Base-by-base conservation (phyloP, 37 sponge, comb jelly and placozoan genomes). In the Halisarca cf. caerulea region DNA sequence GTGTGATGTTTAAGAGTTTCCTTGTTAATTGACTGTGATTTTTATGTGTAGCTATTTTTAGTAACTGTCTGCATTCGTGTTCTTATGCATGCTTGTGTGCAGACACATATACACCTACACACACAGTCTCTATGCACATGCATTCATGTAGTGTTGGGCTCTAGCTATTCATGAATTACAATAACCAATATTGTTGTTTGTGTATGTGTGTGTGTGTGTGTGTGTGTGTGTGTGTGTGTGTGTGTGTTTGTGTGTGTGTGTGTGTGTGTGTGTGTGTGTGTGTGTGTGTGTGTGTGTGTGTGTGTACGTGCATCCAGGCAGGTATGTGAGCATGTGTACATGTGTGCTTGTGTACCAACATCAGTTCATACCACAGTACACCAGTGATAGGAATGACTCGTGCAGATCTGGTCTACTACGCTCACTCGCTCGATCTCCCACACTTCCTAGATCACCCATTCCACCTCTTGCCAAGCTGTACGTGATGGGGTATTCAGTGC, bases 251-350 rank as follows among this genome's bases (percentile, higher is more conserved):
- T 61, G 64, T 61, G 64, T 5, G 24, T 15, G 64, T 15, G 15
- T 61, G 64, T 61, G 64, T 61, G 64, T 61, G 64, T 61, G 64
- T 7, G 17, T 4, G 33, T 68, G 34, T 30, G 34, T 68, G 69
- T 68, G 69, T 68, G 69, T 30, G 34, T 68, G 69, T 68, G 69
- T 68, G 69, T 68, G 69, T 30, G 69, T 68, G 69, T 68, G 69
- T 32, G 34, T 68, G 34, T 68, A 34, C 35, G 34, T 68, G 69
- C 30, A 34, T 27, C 32, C 30, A 34, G n/a, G 69, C 30, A 34
- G n/a, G 69, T 27, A 34, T 68, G 69, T 68, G 69, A 32, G 69
- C 30, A 34, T 68, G 69, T 68, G 69, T 68, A 34, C 4, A 34
- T 68, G 69, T 68, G 69, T 68, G 69, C 30, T 27, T 27, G 69